Evolutionary conservation across 1,140 invertebrate species (phyloP).

Genomic region (Bombyx mandarina): DNA sequence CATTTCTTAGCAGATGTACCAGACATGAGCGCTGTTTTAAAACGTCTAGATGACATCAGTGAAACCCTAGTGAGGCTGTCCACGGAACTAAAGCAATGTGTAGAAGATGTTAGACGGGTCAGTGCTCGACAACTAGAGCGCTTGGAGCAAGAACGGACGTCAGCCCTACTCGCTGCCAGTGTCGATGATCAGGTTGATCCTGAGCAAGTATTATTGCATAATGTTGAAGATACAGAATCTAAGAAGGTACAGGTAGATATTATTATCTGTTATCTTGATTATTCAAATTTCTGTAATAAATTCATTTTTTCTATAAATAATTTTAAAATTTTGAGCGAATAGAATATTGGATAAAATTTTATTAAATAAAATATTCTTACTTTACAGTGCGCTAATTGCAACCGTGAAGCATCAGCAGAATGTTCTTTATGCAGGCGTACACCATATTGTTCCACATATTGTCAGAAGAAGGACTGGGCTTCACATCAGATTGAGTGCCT

Average conservation of each 20-base stretch:
- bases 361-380: background rate
- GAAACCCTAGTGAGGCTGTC: constrained; percentile 77
- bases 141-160: constrained; percentile 78
- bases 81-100: constrained; percentile 76
- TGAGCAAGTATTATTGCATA: constrained; percentile 43
- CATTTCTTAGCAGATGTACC: constrained; percentile 43
- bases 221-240: constrained; percentile 39
- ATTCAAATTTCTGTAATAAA: no score
- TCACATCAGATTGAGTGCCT: constrained; percentile 88
- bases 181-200: constrained; percentile 74
- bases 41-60: constrained; percentile 79
- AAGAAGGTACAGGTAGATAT: constrained; percentile 34
- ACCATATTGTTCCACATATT: constrained; percentile 89
- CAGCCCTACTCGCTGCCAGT: constrained; percentile 76
- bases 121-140: constrained; percentile 74
- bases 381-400: constrained; percentile 86
- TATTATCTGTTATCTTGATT: no score
- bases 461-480: constrained; percentile 89
- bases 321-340: no score
- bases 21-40: constrained; percentile 73
- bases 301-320: no score
- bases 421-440: constrained; percentile 87
- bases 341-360: no score
- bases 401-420: constrained; percentile 86
- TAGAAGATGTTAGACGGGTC: constrained; percentile 78